phyloP scores from a whole-genome alignment of 2,113 vertebrate species.

The Gymnarchus niloticus region DNA sequence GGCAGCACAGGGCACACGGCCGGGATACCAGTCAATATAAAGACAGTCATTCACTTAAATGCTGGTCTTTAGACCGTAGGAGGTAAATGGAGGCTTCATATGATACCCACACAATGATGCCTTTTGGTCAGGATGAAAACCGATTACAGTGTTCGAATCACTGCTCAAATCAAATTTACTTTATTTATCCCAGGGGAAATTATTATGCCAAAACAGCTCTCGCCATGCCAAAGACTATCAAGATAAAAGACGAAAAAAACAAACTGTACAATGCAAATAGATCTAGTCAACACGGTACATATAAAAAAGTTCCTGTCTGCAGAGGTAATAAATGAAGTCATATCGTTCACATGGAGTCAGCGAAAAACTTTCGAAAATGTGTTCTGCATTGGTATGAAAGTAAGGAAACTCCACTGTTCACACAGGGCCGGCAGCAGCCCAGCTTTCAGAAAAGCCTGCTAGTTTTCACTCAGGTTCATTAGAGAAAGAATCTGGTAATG shows the following conservation, averaged over 20 bases:
- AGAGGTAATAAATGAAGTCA: background rate
- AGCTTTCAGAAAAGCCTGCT: background rate
- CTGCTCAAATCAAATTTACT: background rate
- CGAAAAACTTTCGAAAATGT: background rate
- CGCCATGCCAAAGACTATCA: too few species aligned
- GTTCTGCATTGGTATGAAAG: background rate
- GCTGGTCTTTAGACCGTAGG: background rate
- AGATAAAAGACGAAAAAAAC: too few species aligned
- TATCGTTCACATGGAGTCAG: background rate
- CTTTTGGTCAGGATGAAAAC: background rate
- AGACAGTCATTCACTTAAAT: background rate
- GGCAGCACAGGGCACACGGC: background rate
- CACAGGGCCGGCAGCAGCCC: too few species aligned
- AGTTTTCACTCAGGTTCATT: background rate
- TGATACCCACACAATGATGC: background rate
- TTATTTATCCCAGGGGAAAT: background rate
- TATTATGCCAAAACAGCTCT: background rate
- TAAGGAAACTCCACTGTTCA: background rate
- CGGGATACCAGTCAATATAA: background rate
- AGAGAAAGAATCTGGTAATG: background rate
- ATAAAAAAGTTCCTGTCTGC: background rate
- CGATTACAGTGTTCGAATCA: background rate
- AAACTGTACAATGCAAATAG: too few species aligned
- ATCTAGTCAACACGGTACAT: background rate
- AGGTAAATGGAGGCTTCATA: background rate